Evolutionary conservation across 2,797 vertebrate genomes (phyloP).

Genomic region (Nannoperca obscura): DNA sequence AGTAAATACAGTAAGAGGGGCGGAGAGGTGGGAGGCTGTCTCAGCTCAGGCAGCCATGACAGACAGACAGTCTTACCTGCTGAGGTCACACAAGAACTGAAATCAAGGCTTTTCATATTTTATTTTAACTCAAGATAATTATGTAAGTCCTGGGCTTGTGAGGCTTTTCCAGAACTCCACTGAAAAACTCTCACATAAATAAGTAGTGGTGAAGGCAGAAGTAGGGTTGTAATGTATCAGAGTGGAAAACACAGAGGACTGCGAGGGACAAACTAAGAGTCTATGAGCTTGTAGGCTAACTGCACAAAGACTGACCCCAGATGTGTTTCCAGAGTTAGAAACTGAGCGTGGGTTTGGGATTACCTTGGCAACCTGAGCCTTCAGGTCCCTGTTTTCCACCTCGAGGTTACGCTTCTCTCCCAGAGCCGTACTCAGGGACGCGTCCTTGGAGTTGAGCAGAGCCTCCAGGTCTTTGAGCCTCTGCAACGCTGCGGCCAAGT

Average conservation of each 20-base stretch:
- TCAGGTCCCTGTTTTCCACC: conserved; percentile 90
- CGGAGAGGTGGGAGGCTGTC: neutral
- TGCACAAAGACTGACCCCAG: conserved; percentile 41
- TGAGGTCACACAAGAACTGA: neutral
- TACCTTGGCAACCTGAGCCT: conserved; percentile 93
- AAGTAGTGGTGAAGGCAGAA: neutral
- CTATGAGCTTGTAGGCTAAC: neutral
- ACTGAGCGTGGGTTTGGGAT: conserved; percentile 32
- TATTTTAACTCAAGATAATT: neutral
- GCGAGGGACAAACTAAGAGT: neutral
- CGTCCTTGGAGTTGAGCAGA: conserved; percentile 96
- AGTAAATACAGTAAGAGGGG: neutral
- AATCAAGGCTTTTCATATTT: neutral
- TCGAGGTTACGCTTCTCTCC: conserved; percentile 94
- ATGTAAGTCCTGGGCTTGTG: neutral
- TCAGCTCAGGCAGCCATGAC: conserved; percentile 1
- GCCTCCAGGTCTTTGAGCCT: conserved; percentile 96
- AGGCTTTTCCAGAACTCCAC: neutral
- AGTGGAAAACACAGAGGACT: conserved; percentile 5
- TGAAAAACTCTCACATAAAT: neutral
- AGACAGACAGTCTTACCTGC: neutral
- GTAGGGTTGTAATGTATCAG: too few species aligned
- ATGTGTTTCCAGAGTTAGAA: conserved; percentile 54
- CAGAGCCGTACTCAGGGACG: conserved; percentile 91
- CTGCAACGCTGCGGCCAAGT: conserved; percentile 87